These are phyloP conservation scores for Troides oblongomaculatus DNA, from an alignment of 2,888 invertebrate species.

Conservation along the genomic window DNA sequence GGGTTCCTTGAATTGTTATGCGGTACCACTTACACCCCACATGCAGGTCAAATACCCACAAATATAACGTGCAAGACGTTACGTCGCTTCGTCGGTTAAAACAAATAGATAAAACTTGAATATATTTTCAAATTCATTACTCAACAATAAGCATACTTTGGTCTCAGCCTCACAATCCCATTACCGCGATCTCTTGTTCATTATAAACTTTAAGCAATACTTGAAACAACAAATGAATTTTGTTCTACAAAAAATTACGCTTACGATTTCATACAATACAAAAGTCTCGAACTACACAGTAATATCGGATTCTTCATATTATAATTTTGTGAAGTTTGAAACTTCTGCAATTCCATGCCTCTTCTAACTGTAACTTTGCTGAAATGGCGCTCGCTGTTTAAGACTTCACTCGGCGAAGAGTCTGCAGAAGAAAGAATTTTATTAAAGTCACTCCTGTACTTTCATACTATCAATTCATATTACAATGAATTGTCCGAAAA, in stretches of 20 bases:
- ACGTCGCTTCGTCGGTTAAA: too few species aligned
- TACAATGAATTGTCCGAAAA: too few species aligned
- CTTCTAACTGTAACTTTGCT: slow-evolving; percentile 20
- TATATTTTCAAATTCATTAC: too few species aligned
- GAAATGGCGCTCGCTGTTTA: slow-evolving; percentile 14
- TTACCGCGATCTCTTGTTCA: background rate
- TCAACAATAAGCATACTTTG: too few species aligned
- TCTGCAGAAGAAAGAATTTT: background rate
- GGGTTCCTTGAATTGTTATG: too few species aligned
- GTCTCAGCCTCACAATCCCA: too few species aligned
- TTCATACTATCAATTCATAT: background rate
- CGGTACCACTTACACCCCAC: too few species aligned
- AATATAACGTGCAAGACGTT: too few species aligned
- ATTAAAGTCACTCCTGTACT: background rate
- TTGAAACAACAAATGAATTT: background rate
- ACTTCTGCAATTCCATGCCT: slow-evolving; percentile 24
- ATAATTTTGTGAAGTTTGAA: slow-evolving; percentile 20
- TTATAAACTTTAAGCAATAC: background rate
- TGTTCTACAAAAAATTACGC: background rate
- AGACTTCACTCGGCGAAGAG: slow-evolving; percentile 7
- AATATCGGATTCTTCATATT: slow-evolving; percentile 11
- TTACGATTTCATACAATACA: slow-evolving; percentile 3
- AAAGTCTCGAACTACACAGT: slow-evolving; percentile 3
- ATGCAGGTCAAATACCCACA: too few species aligned
- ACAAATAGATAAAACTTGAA: too few species aligned